Evolutionary conservation across 2,888 invertebrate genomes (phyloP).

Genomic region (Tipula vernalis): DNA sequence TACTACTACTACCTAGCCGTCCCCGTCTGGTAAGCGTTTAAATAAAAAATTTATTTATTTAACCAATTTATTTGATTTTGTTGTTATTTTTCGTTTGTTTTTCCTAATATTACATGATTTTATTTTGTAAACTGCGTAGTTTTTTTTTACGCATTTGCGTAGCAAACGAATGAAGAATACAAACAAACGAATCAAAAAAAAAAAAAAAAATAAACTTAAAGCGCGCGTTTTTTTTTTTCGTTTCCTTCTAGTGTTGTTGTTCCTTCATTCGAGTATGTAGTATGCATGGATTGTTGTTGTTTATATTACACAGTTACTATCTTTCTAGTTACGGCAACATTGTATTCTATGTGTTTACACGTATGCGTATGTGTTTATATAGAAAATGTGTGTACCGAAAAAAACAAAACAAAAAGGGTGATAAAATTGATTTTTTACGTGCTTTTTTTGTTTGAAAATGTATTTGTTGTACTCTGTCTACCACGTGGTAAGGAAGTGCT

Average conservation of each 20-base stretch:
- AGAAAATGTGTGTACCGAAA: neutral
- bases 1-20: neutral
- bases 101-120: neutral
- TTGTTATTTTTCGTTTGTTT: neutral
- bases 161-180: neutral
- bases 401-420: neutral
- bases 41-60: neutral
- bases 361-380: neutral
- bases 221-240: neutral
- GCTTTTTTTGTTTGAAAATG: neutral
- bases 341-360: neutral
- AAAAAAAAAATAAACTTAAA: neutral
- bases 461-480: neutral
- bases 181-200: neutral
- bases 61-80: neutral
- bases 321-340: neutral
- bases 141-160: constrained; percentile 1
- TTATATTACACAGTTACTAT: neutral
- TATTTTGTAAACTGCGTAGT: neutral
- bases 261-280: neutral
- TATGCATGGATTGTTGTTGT: neutral
- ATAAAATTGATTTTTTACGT: neutral
- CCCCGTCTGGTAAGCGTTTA: neutral
- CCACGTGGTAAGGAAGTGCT: neutral
- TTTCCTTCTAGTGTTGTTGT: neutral